Base-by-base conservation (phyloP, 1,140 invertebrate genomes). In the Psix sp. region DNA sequence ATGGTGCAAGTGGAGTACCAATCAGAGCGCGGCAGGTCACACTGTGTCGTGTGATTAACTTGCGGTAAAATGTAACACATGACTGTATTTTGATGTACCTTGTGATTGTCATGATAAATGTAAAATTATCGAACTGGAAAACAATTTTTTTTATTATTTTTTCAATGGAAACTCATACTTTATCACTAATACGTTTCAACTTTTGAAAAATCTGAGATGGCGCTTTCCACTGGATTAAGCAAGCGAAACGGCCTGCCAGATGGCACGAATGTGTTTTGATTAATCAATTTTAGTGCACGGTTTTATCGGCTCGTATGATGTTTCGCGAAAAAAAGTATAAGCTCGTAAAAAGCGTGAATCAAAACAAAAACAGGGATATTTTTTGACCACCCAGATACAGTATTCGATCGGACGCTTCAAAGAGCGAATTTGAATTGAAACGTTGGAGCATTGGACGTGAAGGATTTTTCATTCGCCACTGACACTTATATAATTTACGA, bases 401-500 rank as follows among this genome's bases (percentile, higher is more conserved):
- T 60, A 52, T 51, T 60, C 39, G 26, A 9, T 11, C 16, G 35
- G 18, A 46, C 42, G 9, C 43, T 57, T 57, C 35, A 52, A 49
- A 57, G 36, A 40, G 42, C 36, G 56, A 33, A 59, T 72, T 72
- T 45, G 24, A 71, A 72, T 72, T 52, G 45, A 35, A 72, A 57
- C 57, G 31, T 24, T 43, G 36, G 42, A 42, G 59, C 36, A 59
- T 65, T 72, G 42, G 43, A 45, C 29, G 39, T 40, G 52, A 72
- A 65, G 35, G 45, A 72, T 72, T 72, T 72, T 72, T 72, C 66
- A 59, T 59, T 31, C 52, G 31, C 31, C 16, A 51, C 24, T 72
- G 68, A 59, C 51, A 72, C 52, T 72, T 59, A 65, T 59, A 59
- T 72, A 72, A 72, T 72, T 72, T 72, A 72, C 68, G 68, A 72